Conservation (phyloP, 2,797 vertebrate species). For the Chaetophractus vellerosus region DNA sequence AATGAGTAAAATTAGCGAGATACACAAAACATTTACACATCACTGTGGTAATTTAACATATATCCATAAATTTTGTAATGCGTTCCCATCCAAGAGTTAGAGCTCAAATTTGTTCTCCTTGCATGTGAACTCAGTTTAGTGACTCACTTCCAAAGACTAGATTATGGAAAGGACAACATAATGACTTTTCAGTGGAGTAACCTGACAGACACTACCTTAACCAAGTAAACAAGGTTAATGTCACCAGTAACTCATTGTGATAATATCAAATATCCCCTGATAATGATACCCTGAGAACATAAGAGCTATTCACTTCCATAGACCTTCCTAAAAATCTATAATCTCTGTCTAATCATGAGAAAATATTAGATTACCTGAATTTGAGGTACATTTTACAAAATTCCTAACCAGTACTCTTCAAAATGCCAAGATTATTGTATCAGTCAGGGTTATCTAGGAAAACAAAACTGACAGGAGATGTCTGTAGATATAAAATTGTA, state of each 20-base stretch:
- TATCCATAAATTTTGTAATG: neutral
- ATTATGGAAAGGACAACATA: too few relatives aligned
- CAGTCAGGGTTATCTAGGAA: too few relatives aligned
- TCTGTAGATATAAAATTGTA: too few relatives aligned
- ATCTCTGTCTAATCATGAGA: neutral
- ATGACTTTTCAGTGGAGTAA: too few relatives aligned
- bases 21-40: neutral
- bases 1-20: neutral
- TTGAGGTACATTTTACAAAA: neutral
- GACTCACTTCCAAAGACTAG: too few relatives aligned
- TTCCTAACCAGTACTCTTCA: neutral
- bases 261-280: too few relatives aligned
- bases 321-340: neutral
- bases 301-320: neutral
- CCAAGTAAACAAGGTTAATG: too few relatives aligned
- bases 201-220: too few relatives aligned
- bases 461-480: too few relatives aligned
- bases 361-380: neutral
- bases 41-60: neutral
- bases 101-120: neutral
- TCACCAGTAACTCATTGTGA: neutral
- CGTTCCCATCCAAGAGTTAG: neutral
- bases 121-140: neutral
- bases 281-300: neutral
- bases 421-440: neutral